Evolutionary conservation across 2,888 invertebrate genomes (phyloP).

Genomic region (Lapara coniferarum): DNA sequence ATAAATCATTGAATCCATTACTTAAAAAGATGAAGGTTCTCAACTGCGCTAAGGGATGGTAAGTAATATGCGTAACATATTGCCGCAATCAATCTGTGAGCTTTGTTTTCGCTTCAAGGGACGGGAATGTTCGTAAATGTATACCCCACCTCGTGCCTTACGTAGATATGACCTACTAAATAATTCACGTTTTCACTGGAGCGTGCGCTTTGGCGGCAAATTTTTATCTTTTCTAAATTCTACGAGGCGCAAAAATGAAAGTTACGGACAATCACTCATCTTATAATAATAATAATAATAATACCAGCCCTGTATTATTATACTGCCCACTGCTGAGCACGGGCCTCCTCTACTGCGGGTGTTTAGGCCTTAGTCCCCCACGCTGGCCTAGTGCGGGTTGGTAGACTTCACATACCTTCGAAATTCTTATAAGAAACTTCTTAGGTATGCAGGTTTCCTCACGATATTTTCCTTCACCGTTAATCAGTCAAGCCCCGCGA

Average conservation of each 20-base stretch:
- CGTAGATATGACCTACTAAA: not conserved
- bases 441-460: no score
- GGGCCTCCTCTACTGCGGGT: no score
- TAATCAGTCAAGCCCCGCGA: no score
- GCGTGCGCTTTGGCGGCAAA: not conserved
- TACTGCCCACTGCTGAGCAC: no score
- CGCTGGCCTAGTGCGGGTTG: no score
- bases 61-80: slow-evolving; percentile 19
- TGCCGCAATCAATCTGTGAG: slow-evolving; percentile 10
- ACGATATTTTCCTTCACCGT: no score
- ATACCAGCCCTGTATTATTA: no score
- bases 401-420: no score
- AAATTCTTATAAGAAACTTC: no score
- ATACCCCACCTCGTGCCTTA: not conserved
- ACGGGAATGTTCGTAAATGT: not conserved
- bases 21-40: not conserved
- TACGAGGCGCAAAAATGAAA: not conserved
- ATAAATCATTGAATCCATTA: not conserved
- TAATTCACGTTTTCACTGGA: slow-evolving; percentile 1
- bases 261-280: not conserved
- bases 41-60: not conserved
- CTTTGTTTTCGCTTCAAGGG: not conserved
- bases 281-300: no score
- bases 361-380: no score
- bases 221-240: not conserved